Evolutionary conservation across 2,888 invertebrate genomes (phyloP).

Genomic region (Caradrina kadenii): DNA sequence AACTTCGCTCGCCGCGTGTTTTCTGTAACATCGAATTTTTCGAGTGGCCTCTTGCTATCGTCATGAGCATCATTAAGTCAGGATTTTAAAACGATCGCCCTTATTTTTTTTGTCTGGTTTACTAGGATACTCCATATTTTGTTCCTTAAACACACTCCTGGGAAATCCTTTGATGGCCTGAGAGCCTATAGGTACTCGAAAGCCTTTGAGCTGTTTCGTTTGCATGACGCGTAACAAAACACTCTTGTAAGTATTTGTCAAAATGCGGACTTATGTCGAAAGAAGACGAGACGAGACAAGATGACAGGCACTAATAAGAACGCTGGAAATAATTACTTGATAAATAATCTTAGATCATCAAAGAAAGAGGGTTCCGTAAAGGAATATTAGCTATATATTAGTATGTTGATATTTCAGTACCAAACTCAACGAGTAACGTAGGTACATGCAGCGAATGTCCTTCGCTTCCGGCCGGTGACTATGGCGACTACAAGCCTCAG

Average conservation of each 20-base stretch:
- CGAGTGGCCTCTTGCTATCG: slow-evolving; percentile 71
- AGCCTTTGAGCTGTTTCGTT: slow-evolving; percentile 63
- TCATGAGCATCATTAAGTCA: slow-evolving; percentile 78
- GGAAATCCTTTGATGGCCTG: slow-evolving; percentile 67
- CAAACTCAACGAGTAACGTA: neutral
- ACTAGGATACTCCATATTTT: slow-evolving; percentile 65
- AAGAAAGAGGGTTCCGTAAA: neutral
- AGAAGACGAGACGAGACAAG: slow-evolving; percentile 11
- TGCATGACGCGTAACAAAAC: slow-evolving; percentile 63
- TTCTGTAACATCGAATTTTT: slow-evolving; percentile 75
- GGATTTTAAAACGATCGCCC: slow-evolving; percentile 81
- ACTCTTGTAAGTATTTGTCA: slow-evolving; percentile 50
- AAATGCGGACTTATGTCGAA: slow-evolving; percentile 15
- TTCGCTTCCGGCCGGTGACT: slow-evolving; percentile 7
- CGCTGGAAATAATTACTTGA: slow-evolving; percentile 10
- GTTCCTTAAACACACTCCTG: slow-evolving; percentile 66
- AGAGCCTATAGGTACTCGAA: slow-evolving; percentile 58
- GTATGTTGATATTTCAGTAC: slow-evolving; percentile 6
- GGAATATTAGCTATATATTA: neutral
- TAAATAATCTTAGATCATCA: neutral
- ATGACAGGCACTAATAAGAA: slow-evolving; percentile 17
- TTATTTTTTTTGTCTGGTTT: slow-evolving; percentile 73
- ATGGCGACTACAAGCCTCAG: slow-evolving; percentile 20
- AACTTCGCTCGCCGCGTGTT: slow-evolving; percentile 77
- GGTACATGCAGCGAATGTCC: slow-evolving; percentile 3